phyloP scores from a whole-genome alignment of 2,797 vertebrate species.

The Psittacula echo region DNA sequence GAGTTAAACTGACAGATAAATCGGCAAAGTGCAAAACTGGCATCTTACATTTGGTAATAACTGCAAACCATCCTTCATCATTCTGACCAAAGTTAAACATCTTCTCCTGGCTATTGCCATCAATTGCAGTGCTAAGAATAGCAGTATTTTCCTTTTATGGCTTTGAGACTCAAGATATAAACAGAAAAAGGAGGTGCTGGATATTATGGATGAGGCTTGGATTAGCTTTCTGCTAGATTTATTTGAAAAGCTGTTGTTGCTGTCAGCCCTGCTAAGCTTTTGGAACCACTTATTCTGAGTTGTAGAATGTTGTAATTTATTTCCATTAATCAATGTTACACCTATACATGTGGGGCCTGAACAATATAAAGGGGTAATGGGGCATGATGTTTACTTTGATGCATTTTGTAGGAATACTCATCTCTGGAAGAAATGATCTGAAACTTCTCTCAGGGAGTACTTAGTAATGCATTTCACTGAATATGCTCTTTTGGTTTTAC shows the following conservation, averaged over 20 bases:
- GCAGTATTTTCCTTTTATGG: background rate
- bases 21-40: background rate
- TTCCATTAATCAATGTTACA: constrained; percentile 66
- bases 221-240: background rate
- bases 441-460: constrained; percentile 29
- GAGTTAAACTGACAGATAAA: background rate
- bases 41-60: background rate
- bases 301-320: constrained; percentile 35
- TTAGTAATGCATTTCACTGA: constrained; percentile 51
- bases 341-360: background rate
- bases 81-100: background rate
- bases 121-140: background rate
- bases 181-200: background rate
- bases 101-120: background rate
- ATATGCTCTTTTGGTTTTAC: constrained; percentile 30
- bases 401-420: constrained; percentile 44
- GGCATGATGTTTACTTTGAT: constrained; percentile 63
- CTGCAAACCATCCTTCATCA: rapidly evolving
- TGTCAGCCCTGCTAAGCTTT: background rate
- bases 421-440: constrained; percentile 69
- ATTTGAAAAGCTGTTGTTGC: background rate
- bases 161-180: background rate
- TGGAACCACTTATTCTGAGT: constrained; percentile 19
- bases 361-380: constrained; percentile 52
- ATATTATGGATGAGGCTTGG: background rate